Conservation (phyloP, 2,113 vertebrate genomes). For the Ursus arctos region DNA sequence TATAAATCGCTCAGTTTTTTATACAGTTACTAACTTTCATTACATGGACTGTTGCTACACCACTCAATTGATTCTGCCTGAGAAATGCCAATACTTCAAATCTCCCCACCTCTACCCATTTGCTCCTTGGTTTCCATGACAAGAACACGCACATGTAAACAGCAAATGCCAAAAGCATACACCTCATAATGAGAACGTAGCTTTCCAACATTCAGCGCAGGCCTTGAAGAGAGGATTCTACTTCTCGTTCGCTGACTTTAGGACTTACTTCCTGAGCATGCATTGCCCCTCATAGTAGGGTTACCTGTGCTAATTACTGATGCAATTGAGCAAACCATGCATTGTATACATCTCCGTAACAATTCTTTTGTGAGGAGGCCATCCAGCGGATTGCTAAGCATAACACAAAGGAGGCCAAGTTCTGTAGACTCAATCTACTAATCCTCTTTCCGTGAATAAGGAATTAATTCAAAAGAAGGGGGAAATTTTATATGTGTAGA, state of each 20-base stretch:
- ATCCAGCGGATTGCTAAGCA: not conserved
- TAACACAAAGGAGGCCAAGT: not conserved
- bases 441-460: not conserved
- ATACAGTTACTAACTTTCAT: slow-evolving; percentile 6
- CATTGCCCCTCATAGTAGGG: not conserved
- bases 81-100: slow-evolving; percentile 17
- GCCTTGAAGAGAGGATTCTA: not conserved
- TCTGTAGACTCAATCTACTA: not conserved
- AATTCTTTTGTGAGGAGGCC: not conserved
- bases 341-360: not conserved
- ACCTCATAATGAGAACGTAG: not conserved
- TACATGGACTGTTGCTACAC: not conserved
- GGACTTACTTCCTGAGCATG: not conserved
- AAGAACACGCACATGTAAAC: not conserved
- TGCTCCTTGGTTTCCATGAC: not conserved
- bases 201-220: not conserved
- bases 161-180: not conserved
- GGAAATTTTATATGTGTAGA: not conserved
- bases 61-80: not conserved
- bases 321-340: not conserved
- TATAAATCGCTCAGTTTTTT: not conserved
- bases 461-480: slow-evolving; percentile 38
- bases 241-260: not conserved
- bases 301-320: slow-evolving; percentile 24
- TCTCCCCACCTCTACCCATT: not conserved